Percentiles rank a stretch among this genome's conserved stretches.
Conservation (phyloP, 1,140 invertebrate species). For the Macrobrachium nipponense region DNA sequence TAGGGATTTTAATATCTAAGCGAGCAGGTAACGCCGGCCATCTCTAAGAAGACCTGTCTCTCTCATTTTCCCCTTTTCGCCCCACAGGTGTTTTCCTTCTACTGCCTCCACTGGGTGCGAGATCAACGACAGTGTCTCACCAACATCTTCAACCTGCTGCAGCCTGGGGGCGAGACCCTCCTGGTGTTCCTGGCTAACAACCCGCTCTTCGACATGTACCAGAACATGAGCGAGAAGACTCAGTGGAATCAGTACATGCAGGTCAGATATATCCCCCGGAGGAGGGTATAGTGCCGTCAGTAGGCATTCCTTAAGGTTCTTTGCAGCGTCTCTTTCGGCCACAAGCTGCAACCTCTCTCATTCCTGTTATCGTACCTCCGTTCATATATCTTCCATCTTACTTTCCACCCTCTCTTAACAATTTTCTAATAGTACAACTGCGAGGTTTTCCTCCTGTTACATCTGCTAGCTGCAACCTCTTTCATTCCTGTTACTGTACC, state of each 20-base stretch:
- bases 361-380: no score
- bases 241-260: constrained; percentile 78
- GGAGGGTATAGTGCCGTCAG: no score
- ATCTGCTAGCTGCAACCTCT: no score
- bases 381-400: no score
- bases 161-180: constrained; percentile 77
- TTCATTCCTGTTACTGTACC: no score
- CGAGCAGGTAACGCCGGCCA: background rate
- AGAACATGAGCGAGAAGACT: constrained; percentile 72
- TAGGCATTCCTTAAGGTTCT: no score
- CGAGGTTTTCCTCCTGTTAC: no score
- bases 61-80: constrained; percentile 68
- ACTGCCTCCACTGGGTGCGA: constrained; percentile 85
- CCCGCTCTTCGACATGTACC: constrained; percentile 79
- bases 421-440: no score
- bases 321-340: no score
- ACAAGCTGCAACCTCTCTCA: no score
- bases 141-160: constrained; percentile 77
- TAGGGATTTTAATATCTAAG: background rate
- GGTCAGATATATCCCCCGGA: constrained; percentile 65
- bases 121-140: constrained; percentile 75
- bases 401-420: no score
- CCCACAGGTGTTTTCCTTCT: constrained; percentile 82
- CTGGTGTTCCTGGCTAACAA: constrained; percentile 79
- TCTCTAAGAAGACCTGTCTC: background rate